These are phyloP conservation scores for Drosophila nr. medialis DNA, from an alignment of 2,888 invertebrate genomes.

Conservation along the genomic window DNA sequence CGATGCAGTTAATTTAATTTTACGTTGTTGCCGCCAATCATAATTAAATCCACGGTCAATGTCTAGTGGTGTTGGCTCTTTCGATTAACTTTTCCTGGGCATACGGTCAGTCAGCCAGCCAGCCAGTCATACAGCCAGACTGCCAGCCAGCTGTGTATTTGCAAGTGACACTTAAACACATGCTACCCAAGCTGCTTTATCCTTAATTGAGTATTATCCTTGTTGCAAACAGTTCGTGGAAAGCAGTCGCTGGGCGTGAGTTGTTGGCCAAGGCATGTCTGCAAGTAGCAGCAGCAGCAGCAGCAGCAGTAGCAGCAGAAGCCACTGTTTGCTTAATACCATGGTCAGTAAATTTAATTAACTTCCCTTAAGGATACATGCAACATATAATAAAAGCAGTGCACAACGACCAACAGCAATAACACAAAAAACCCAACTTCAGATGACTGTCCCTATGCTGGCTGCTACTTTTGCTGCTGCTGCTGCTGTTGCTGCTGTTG, in stretches of 20 bases:
- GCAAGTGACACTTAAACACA: conserved; percentile 79
- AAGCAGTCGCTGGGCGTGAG: conserved; percentile 26
- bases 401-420: conserved; percentile 54
- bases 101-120: neutral
- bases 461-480: conserved; percentile 32
- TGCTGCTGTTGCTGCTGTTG: conserved; percentile 20
- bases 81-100: conserved; percentile 63
- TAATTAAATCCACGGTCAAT: conserved; percentile 62
- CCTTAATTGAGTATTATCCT: conserved; percentile 80
- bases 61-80: conserved; percentile 51
- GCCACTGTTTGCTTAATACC: conserved; percentile 78
- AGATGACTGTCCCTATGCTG: conserved; percentile 47
- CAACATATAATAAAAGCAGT: conserved; percentile 81
- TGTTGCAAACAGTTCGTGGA: conserved; percentile 67
- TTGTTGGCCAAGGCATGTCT: conserved; percentile 51
- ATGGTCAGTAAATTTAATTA: conserved; percentile 80
- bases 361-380: conserved; percentile 81
- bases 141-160: conserved; percentile 48
- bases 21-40: conserved; percentile 52
- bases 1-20: conserved; percentile 66
- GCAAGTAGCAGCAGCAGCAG: conserved; percentile 29
- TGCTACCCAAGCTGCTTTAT: conserved; percentile 76
- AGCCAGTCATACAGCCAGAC: neutral
- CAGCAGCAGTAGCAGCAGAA: conserved; percentile 41
- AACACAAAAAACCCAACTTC: conserved; percentile 43